phyloP scores from a whole-genome alignment of 2,888 invertebrate species.

The Stenurella melanura region DNA sequence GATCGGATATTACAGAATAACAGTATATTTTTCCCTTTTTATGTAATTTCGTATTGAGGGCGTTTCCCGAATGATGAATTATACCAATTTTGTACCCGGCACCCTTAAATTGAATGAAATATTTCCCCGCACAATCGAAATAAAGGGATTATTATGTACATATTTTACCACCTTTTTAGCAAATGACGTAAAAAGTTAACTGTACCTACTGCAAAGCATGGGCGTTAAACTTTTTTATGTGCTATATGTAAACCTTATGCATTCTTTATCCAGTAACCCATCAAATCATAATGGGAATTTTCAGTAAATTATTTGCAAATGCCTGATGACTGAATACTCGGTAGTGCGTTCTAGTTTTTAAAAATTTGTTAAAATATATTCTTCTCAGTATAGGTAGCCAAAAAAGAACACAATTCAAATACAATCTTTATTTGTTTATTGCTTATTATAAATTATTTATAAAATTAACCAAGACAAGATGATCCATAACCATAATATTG shows the following conservation, averaged over 20 bases:
- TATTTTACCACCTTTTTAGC: constrained; percentile 56
- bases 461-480: constrained; percentile 39
- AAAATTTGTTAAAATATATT: no score
- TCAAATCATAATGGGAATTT: background rate
- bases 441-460: constrained; percentile 31
- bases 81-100: constrained; percentile 50
- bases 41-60: constrained; percentile 52
- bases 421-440: constrained; percentile 29
- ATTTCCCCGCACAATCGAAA: constrained; percentile 55
- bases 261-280: background rate
- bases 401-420: background rate
- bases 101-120: constrained; percentile 53
- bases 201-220: constrained; percentile 29
- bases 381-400: background rate
- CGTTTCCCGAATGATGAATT: constrained; percentile 56
- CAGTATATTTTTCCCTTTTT: constrained; percentile 55
- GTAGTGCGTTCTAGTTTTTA: no score
- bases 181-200: constrained; percentile 47
- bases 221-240: constrained; percentile 7
- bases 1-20: constrained; percentile 22
- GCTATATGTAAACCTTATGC: background rate
- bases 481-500: constrained; percentile 73
- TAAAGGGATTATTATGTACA: constrained; percentile 61
- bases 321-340: background rate
- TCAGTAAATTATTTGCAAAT: background rate